phyloP scores from a whole-genome alignment of 2,888 invertebrate species.

The Dorcus hopei region DNA sequence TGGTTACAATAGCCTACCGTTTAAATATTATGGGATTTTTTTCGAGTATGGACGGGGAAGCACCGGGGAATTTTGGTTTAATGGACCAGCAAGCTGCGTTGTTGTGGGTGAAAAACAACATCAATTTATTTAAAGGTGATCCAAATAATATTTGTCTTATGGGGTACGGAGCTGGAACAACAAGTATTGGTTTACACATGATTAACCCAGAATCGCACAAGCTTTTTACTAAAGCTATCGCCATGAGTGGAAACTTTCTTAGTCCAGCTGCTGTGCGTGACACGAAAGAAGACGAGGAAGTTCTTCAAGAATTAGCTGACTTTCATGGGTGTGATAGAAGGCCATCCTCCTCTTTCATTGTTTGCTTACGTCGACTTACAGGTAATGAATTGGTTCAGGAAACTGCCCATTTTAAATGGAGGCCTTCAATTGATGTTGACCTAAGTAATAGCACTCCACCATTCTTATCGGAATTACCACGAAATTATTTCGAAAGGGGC shows the following conservation, averaged over 20 bases:
- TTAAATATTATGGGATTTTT: constrained; percentile 83
- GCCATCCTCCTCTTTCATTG: constrained; percentile 65
- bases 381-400: constrained; percentile 60
- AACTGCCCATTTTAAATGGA: constrained; percentile 63
- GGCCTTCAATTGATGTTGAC: constrained; percentile 72
- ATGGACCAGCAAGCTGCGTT: constrained; percentile 79
- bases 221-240: constrained; percentile 71
- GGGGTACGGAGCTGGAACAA: constrained; percentile 77
- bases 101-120: constrained; percentile 74
- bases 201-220: constrained; percentile 62
- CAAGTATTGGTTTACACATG: constrained; percentile 75
- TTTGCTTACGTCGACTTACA: constrained; percentile 65
- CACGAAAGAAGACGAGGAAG: constrained; percentile 59
- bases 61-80: constrained; percentile 76
- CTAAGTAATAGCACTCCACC: constrained; percentile 63
- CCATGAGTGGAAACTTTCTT: constrained; percentile 76
- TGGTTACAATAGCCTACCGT: constrained; percentile 76
- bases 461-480: constrained; percentile 68
- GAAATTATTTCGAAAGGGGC: constrained; percentile 59
- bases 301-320: constrained; percentile 63
- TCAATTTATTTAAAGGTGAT: constrained; percentile 72
- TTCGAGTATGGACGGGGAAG: constrained; percentile 72
- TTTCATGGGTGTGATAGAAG: constrained; percentile 67
- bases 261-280: constrained; percentile 61
- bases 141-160: constrained; percentile 71